Percentiles rank a stretch among this genome's conserved stretches.
These are phyloP conservation scores for Arizona elegans DNA, from an alignment of 2,113 vertebrate genomes.

Conservation along the genomic window DNA sequence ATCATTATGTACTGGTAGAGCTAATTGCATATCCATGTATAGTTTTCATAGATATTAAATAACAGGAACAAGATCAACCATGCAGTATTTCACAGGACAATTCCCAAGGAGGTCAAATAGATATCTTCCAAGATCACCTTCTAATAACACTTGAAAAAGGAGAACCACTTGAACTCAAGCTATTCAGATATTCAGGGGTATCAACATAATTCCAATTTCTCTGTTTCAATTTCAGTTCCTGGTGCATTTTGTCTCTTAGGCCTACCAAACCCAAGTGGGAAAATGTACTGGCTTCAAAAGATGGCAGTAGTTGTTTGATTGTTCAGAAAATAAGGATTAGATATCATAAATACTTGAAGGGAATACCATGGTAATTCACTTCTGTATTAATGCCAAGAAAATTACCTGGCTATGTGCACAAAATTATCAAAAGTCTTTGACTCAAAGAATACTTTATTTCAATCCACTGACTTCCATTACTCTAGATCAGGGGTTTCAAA, in stretches of 20 bases:
- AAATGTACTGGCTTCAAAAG: background rate
- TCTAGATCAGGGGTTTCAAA: background rate
- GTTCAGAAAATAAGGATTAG: background rate
- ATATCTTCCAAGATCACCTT: background rate
- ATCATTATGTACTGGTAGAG: background rate
- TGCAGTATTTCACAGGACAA: background rate
- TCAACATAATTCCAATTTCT: background rate
- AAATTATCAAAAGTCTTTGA: background rate
- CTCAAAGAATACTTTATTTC: background rate
- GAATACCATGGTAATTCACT: background rate
- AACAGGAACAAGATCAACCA: background rate
- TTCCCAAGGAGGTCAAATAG: background rate
- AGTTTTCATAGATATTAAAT: background rate
- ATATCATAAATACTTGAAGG: background rate
- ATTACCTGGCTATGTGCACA: background rate
- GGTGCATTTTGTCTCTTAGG: background rate
- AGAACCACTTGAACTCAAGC: background rate
- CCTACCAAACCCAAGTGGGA: background rate
- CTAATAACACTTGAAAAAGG: background rate
- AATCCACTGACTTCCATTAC: background rate
- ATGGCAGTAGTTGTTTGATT: background rate
- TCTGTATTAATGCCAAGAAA: background rate
- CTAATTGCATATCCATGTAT: background rate
- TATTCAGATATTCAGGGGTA: background rate
- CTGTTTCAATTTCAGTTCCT: background rate